Base-by-base conservation (phyloP, 2,888 invertebrate species). In the Eurois occulta region DNA sequence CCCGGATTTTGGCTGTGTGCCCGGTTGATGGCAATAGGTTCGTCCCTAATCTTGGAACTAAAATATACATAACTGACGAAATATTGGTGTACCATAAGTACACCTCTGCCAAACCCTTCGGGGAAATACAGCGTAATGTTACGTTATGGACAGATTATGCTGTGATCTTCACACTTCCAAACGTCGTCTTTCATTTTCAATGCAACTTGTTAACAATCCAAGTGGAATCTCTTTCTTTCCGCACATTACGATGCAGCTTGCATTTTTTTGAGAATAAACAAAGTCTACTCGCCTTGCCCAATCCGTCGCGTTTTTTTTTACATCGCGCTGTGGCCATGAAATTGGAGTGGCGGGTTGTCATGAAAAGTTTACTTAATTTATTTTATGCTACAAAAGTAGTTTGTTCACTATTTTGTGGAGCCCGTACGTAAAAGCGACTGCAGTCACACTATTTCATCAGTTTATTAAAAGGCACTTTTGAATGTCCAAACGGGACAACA, bases 241-340 rank as follows among this genome's bases (percentile, higher is more conserved):
- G 28, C 86, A 88, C 84, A 91, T 91, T 88, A 89, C 87, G 83
- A 88, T 81, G 88, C 80, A 86, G 85, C 76, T 86, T 78, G 85
- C 86, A 87, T 81, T 90, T 91, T 91, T 90, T 92, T 91, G 87
- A 87, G 87, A 88, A 90, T 92, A 91, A 91, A 91, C 92, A 92
- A 91, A 91, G 88, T 90, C 87, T 84, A 89, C 89, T 90, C 67
- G 77, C 87, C 86, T 86, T 76, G 84, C 86, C 83, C 88, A 88
- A 90, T 91, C 90, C 84, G 87, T 89, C 88, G 89, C 88, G 78
- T 85, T 90, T 89, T 88, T 90, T 90, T 90, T 91, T 88, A 89
- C 86, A 81, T 80, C 79, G 86, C 62, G 52, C 77, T 88, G 85
- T 60, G 85, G 90, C 91, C 81, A 87, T 64, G 60, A 86, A 85